Evolutionary conservation across 2,797 vertebrate genomes (phyloP).

Genomic region (Poeciliopsis turneri): DNA sequence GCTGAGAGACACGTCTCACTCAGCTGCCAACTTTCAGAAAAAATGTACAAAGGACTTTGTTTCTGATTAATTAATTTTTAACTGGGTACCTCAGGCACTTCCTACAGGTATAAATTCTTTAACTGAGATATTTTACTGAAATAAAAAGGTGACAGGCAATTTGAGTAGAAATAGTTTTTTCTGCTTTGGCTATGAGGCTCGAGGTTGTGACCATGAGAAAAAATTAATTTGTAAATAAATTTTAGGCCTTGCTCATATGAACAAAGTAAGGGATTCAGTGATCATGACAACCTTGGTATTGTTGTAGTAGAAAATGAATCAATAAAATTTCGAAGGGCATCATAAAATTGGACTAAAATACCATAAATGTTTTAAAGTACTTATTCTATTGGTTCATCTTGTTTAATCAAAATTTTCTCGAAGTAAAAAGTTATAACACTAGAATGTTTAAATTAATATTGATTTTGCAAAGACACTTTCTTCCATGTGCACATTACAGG

Average conservation of each 20-base stretch:
- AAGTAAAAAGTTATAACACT: neutral
- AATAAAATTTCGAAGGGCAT: neutral
- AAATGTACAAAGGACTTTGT: neutral
- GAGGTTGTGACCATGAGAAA: conserved; percentile 57
- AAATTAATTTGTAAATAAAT: conserved; percentile 37
- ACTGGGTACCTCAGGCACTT: neutral
- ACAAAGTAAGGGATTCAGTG: conserved; percentile 42
- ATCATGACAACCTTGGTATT: conserved; percentile 53
- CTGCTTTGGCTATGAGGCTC: conserved; percentile 28
- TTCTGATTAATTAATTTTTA: neutral
- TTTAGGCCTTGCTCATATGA: conserved; percentile 30
- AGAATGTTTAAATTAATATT: neutral
- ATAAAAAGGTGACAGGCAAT: neutral
- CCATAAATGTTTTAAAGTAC: neutral
- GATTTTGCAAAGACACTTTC: neutral
- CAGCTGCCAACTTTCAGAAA: neutral
- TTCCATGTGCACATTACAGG: neutral
- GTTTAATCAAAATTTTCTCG: neutral
- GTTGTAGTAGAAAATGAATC: conserved; percentile 24
- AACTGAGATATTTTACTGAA: neutral
- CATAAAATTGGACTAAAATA: neutral
- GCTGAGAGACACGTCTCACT: conserved; percentile 7
- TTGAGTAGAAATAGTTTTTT: conserved; percentile 3
- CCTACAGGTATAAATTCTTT: neutral
- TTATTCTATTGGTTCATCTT: neutral